phyloP scores from a whole-genome alignment of 2,888 invertebrate species.

The Agrenia bidenticulata region DNA sequence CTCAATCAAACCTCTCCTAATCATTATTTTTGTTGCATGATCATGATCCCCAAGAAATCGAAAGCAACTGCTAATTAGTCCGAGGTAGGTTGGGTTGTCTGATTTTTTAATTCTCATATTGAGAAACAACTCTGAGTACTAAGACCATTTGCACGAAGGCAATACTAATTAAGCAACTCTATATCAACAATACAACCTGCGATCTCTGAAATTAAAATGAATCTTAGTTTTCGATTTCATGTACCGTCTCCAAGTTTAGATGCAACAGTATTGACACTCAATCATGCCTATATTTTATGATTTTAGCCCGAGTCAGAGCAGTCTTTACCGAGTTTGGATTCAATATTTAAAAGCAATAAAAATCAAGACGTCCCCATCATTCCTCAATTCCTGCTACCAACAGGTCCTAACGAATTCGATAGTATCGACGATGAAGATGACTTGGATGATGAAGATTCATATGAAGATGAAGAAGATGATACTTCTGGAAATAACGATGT shows the following conservation, averaged over 20 bases:
- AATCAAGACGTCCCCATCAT: neutral
- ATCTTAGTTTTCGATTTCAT: neutral
- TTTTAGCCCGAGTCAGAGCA: too few species aligned
- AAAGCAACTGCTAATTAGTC: neutral
- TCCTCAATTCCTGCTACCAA: neutral
- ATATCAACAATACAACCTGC: neutral
- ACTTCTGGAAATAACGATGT: slow-evolving; percentile 11
- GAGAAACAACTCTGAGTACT: too few species aligned
- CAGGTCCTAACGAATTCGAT: slow-evolving; percentile 15
- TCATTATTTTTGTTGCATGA: slow-evolving; percentile 8
- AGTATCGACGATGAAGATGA: slow-evolving; percentile 13
- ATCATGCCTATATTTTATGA: too few species aligned
- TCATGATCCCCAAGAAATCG: neutral
- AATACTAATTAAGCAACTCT: neutral
- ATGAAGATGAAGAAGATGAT: slow-evolving; percentile 18
- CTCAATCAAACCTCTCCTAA: slow-evolving; percentile 13
- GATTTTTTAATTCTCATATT: too few species aligned
- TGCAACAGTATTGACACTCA: too few species aligned
- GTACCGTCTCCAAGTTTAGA: neutral
- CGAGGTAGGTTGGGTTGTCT: too few species aligned
- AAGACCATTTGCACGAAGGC: too few species aligned
- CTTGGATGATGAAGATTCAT: slow-evolving; percentile 21
- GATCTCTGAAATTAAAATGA: too few species aligned
- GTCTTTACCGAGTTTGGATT: neutral
- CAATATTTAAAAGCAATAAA: neutral